Evolutionary conservation across 37 sponge, comb jelly and placozoan genomes (phyloP), one percentile per base, ranked within the genome.

Genomic region (Spongilla lacustris): DNA sequence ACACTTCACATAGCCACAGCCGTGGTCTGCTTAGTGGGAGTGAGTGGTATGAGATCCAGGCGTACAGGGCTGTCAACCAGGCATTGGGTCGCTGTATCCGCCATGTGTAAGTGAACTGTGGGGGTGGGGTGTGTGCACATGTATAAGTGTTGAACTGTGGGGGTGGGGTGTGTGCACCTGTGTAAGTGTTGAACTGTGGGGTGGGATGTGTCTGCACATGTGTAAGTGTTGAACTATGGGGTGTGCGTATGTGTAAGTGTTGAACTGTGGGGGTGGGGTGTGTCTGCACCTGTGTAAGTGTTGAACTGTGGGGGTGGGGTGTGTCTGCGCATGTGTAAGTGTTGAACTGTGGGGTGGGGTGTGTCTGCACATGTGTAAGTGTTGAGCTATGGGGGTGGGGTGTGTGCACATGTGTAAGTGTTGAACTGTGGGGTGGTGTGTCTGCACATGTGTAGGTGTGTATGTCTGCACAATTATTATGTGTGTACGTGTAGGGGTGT

Each of bases 1-100:
- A 98, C 77, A 89, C 97, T 83, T 29, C 81, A 82, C 77, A 88
- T 37, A 71, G 71, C 32, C 50, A 71, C 14, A 23, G 48, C 11
- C 77, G 89, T 31, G 91, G 88, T 2, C 81, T 97, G 24, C 86
- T 99, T 69, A 81, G 79, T 71, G 99, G 99, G 10, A 74, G 84
- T 19, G 93, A 97, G 84, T 99, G 99, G 99, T 99, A 99, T 70
- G 91, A 97, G 35, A 94, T 95, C 24, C 98, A 99, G 67, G 99
- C 99, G 0, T 99, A 89, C 93, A 75, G 99, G 36, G 99, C 99
- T 13, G 76, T 98, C 32, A 98, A 98, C 82, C 99, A 98, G 81
- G 99, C 95, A 10, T 76, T 97, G 36, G 97, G 97, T 0, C 70
- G 97, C 14, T 94, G 95, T 75, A 89, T 95, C 31, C 27, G 97